A percentile compares a stretch with the other conserved stretches of the same genome.
phyloP scores from a whole-genome alignment of 2,113 vertebrate species.

The human (Homo sapiens) region GRCh38 chr18:47274501-47275000 shows the following conservation, averaged over 20 bases:
- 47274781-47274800: slow-evolving; percentile 17
- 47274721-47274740: neutral
- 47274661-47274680: neutral
- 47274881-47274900: neutral
- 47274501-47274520: neutral
- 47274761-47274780: neutral
- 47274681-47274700: slow-evolving; percentile 3
- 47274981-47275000: slow-evolving; percentile 40
- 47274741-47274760: neutral
- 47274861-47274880: neutral
- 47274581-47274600: neutral
- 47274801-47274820: slow-evolving; percentile 4
- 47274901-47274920: neutral
- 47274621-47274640: accelerated
- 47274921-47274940: neutral
- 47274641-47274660: neutral
- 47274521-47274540: neutral
- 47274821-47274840: neutral
- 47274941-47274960: neutral
- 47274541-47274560: neutral
- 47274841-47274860: neutral
- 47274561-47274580: neutral
- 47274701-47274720: neutral
- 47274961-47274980: slow-evolving; percentile 57
- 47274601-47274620: neutral